phyloP scores from a whole-genome alignment of 2,888 invertebrate species.

The Notodonta ziczac region DNA sequence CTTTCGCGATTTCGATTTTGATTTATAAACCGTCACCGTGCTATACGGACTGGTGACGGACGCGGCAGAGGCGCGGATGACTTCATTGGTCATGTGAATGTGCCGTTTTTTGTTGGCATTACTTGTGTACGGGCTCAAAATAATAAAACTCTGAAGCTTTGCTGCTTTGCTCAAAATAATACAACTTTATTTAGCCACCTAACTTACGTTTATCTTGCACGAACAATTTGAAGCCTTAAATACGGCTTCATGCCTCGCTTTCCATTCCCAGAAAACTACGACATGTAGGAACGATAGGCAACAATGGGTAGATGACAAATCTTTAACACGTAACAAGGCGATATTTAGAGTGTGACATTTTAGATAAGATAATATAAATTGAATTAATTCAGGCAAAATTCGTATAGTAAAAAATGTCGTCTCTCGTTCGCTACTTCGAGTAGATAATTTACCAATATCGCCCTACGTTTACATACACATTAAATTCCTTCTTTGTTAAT shows the following conservation, averaged over 20 bases:
- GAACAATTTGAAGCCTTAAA: background rate
- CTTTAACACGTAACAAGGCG: conserved; percentile 23
- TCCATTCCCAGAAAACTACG: no score
- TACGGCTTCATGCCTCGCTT: background rate
- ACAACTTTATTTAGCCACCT: no score
- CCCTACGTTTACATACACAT: conserved; percentile 20
- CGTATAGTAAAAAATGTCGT: conserved; percentile 7
- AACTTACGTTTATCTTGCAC: no score
- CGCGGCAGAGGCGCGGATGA: conserved; percentile 33
- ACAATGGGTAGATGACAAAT: conserved; percentile 10
- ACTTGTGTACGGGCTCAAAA: conserved; percentile 26
- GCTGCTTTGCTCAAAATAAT: background rate
- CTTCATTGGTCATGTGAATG: conserved; percentile 41
- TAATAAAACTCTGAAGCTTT: conserved; percentile 16
- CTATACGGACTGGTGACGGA: conserved; percentile 36
- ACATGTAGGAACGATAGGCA: no score
- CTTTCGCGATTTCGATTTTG: conserved; percentile 10
- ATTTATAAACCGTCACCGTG: conserved; percentile 25
- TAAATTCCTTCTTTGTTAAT: conserved; percentile 29
- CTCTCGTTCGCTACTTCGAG: background rate
- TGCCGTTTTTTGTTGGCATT: conserved; percentile 35
- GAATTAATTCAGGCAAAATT: conserved; percentile 21
- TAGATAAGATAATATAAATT: conserved; percentile 32
- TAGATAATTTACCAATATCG: conserved; percentile 3
- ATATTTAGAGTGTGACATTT: conserved; percentile 27